Conservation (phyloP, 2,888 invertebrate species). For the Xanthorhoe spadicearia region DNA sequence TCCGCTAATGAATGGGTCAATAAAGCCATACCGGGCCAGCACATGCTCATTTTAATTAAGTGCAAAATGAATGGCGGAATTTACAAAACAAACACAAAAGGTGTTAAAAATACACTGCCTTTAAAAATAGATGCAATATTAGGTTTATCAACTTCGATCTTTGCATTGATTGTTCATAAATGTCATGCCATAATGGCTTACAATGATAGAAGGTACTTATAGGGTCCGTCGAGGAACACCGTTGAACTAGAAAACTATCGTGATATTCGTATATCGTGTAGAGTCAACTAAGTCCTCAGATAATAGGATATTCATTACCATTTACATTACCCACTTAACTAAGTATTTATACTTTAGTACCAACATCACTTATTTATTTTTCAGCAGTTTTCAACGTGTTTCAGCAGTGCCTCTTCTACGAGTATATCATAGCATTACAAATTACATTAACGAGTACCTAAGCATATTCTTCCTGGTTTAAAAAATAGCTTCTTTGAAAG, state of each 20-base stretch:
- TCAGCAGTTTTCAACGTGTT: neutral
- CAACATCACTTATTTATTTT: neutral
- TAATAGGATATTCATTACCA: too few relatives aligned
- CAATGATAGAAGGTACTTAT: too few relatives aligned
- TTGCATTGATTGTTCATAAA: too few relatives aligned
- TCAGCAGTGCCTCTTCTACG: neutral
- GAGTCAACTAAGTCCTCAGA: too few relatives aligned
- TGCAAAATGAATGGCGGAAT: neutral
- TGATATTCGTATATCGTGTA: too few relatives aligned
- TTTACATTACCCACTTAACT: too few relatives aligned
- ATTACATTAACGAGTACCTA: neutral
- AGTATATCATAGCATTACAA: neutral
- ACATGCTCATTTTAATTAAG: neutral
- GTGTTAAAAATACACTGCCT: neutral
- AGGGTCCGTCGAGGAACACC: too few relatives aligned
- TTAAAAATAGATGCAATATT: neutral
- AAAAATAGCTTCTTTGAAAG: constrained; percentile 4
- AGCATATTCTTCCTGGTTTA: constrained; percentile 2
- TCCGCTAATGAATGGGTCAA: neutral
- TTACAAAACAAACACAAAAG: too few relatives aligned
- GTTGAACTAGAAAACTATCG: too few relatives aligned
- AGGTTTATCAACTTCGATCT: too few relatives aligned
- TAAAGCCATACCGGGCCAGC: neutral
- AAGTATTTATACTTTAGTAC: too few relatives aligned
- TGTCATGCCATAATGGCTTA: too few relatives aligned